Evolutionary conservation across 2,113 vertebrate species (phyloP).

Genomic region (Cochlearius cochlearius): DNA sequence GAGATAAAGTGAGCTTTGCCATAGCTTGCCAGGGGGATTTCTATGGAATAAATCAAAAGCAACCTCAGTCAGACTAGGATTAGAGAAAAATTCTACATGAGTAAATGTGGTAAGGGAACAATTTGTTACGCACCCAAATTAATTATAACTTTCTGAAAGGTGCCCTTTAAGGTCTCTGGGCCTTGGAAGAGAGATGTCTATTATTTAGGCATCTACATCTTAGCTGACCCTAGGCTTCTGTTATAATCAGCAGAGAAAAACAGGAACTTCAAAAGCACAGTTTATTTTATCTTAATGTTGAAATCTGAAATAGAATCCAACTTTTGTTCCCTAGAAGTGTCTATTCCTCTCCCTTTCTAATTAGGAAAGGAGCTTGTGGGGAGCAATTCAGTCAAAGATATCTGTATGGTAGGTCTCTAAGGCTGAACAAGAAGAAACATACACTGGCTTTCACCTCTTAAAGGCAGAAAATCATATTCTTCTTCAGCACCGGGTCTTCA

Average conservation of each 20-base stretch:
- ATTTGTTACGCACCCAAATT: not conserved
- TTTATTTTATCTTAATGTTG: not conserved
- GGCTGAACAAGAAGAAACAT: not conserved
- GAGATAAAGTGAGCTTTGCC: not conserved
- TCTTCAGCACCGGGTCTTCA: not conserved
- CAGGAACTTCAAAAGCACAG: not conserved
- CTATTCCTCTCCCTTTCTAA: not conserved
- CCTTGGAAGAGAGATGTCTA: not conserved
- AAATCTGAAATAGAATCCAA: not conserved
- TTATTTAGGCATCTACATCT: not conserved
- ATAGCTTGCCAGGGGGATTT: not conserved
- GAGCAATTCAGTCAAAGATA: not conserved
- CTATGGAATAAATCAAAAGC: not conserved
- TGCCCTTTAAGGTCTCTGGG: not conserved
- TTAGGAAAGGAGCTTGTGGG: not conserved
- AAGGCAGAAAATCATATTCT: not conserved
- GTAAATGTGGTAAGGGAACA: not conserved
- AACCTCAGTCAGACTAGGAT: not conserved
- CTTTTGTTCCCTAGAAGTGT: not conserved
- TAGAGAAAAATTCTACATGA: not conserved
- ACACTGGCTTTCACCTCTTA: not conserved
- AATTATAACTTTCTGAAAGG: not conserved
- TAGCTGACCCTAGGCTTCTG: not conserved
- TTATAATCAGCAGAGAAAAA: not conserved
- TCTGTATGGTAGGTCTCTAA: not conserved